Percentiles rank a stretch among this genome's conserved stretches.
Conservation (phyloP, 2,113 vertebrate genomes). For the Microcebus murinus region DNA sequence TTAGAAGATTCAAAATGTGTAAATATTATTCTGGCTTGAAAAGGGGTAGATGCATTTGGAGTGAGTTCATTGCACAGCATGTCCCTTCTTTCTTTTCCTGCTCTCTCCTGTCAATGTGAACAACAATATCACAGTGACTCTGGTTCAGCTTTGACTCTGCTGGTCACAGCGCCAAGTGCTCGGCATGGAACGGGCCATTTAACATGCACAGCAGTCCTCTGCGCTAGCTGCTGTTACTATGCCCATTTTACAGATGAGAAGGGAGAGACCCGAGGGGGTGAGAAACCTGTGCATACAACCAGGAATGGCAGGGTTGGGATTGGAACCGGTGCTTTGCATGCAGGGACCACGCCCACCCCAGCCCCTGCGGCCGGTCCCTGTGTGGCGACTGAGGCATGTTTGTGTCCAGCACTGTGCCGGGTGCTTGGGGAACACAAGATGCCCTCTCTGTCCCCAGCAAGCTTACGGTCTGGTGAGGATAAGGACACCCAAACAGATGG, state of each 20-base stretch:
- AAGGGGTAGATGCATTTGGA: background rate
- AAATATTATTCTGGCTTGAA: background rate
- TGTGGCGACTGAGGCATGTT: background rate
- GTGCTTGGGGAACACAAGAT: too few species aligned
- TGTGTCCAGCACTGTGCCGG: rapidly evolving
- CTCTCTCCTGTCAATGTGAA: rapidly evolving
- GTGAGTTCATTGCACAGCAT: rapidly evolving
- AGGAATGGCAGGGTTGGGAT: background rate
- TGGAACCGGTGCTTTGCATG: background rate
- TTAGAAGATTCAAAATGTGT: background rate
- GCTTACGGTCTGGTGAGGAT: background rate
- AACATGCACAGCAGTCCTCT: too few species aligned
- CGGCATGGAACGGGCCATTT: too few species aligned
- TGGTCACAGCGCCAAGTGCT: rapidly evolving
- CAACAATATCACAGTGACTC: rapidly evolving
- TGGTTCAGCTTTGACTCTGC: background rate
- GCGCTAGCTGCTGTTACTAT: too few species aligned
- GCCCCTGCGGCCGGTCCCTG: rapidly evolving
- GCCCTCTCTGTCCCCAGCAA: background rate
- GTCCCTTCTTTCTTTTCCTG: too few species aligned
- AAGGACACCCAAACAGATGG: background rate
- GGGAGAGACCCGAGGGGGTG: background rate
- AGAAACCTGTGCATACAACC: background rate
- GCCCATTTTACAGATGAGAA: background rate
- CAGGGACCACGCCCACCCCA: rapidly evolving